A percentile compares a stretch with the other conserved stretches of the same genome.
Evolutionary conservation across 2,797 vertebrate species (phyloP).

Genomic region (Apodemus agrarius): DNA sequence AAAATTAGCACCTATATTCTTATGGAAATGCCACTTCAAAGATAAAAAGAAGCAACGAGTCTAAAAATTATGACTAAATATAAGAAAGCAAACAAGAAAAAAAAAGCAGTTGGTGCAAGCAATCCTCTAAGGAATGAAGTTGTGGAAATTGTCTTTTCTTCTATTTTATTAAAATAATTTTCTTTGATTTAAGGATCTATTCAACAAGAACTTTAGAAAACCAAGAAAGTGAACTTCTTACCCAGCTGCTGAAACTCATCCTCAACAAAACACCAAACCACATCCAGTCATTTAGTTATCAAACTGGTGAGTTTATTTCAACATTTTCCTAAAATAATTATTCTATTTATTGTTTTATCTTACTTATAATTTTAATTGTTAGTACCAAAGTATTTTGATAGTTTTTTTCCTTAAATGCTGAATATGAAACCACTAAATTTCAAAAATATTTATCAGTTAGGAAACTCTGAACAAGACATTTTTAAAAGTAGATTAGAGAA

Average conservation of each 20-base stretch:
- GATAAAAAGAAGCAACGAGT: not conserved
- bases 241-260: not conserved
- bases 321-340: not conserved
- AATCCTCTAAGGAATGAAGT: not conserved
- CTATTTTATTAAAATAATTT: not conserved
- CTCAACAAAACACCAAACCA: not conserved
- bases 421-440: not conserved
- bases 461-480: not conserved
- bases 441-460: not conserved
- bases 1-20: not conserved
- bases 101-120: not conserved
- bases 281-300: not conserved
- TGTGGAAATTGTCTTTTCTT: not conserved
- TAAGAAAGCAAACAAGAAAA: not conserved
- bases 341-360: not conserved
- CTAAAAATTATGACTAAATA: not conserved
- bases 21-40: not conserved
- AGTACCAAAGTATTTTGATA: not conserved
- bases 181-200: not conserved
- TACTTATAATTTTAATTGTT: not conserved
- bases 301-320: slow-evolving; percentile 29
- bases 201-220: not conserved
- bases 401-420: not conserved
- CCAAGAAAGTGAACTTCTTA: not conserved
- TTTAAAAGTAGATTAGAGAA: not conserved